phyloP scores from a whole-genome alignment of 2,113 vertebrate genomes.

The Hydrochoerus hydrochaeris region DNA sequence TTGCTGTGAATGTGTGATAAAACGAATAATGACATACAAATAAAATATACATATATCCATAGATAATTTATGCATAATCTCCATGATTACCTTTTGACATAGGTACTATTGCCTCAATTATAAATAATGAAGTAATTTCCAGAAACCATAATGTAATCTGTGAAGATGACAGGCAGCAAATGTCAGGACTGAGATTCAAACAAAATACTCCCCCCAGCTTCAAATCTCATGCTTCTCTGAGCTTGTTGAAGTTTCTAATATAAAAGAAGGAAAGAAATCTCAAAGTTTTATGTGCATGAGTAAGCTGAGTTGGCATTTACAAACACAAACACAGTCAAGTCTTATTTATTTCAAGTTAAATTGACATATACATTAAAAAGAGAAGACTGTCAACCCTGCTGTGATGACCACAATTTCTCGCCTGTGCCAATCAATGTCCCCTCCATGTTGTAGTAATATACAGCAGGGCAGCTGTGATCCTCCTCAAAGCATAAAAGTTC shows the following conservation, averaged over 20 bases:
- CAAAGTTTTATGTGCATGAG: neutral
- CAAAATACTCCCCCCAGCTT: neutral
- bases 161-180: neutral
- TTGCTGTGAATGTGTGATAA: neutral
- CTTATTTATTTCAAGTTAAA: neutral
- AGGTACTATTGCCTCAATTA: neutral
- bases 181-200: neutral
- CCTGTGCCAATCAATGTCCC: neutral
- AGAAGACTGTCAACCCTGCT: neutral
- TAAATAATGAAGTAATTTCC: conserved; percentile 10
- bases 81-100: neutral
- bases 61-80: neutral
- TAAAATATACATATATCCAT: neutral
- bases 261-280: neutral
- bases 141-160: neutral
- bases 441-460: neutral
- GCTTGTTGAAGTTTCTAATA: neutral
- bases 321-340: neutral
- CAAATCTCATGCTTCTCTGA: neutral
- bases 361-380: neutral
- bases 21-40: neutral
- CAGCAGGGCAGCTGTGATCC: neutral
- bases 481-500: conserved; percentile 18
- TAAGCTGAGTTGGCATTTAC: neutral
- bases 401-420: neutral